Evolutionary conservation across 2,797 vertebrate genomes (phyloP), one percentile per base, ranked within the genome.

Genomic region (Fringilla coelebs): DNA sequence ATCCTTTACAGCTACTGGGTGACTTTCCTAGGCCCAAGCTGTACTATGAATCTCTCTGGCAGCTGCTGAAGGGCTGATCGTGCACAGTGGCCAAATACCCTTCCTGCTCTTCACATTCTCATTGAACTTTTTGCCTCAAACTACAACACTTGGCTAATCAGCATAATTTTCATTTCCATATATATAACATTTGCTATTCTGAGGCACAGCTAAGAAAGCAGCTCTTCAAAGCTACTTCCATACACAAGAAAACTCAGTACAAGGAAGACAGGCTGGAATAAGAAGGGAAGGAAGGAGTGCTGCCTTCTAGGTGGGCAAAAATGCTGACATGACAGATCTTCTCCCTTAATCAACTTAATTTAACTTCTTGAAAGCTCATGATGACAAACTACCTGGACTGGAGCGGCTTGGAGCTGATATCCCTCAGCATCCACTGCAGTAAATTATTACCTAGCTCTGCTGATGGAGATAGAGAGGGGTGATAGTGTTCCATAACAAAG

Each of bases 321-420:
- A 83, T 16, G 65, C 73, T 86, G 92, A 92, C 90, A 79, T 88
- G 94, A 97, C 90, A 94, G 89, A 98, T 96, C 88, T 95, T 85
- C 60, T 74, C 91, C 67, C 54, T 96, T 98, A 96, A 98, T 97
- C 96, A 97, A 96, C 74, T 96, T 96, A 90, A 97, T 97, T 97
- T 96, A 94, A 65, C 89, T 85, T 91, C 80, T 62, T 78, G 94
- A 97, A 97, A 94, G 91, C 94, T 94, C 96, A 92, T 60, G 83
- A 95, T 97, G 96, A 97, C 94, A 97, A 96, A 97, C 91, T 83
- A 76, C 81, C 91, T 88, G 95, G 96, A 96, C 91, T 61, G 71
- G 51, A 95, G 94, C 9, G 0, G 71, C 75, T 48, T 94, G 85
- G 73, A 93, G 95, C 79, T n/a, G 84, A 95, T 96, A 97, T 90